These are phyloP conservation scores for Lysandra bellargus DNA, from an alignment of 2,888 invertebrate genomes.

Conservation along the genomic window DNA sequence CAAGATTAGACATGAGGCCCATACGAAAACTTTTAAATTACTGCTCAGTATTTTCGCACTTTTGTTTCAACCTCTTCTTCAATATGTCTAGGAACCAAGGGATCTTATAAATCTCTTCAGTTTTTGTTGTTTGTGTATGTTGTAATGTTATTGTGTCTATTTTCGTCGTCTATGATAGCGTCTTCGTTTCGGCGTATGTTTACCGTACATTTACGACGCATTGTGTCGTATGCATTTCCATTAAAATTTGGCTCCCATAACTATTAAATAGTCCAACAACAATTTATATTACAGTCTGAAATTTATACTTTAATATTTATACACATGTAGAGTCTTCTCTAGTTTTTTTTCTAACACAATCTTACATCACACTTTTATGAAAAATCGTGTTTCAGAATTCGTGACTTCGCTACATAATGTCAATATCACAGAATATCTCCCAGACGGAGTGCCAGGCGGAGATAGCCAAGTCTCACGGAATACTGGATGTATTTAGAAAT, in stretches of 20 bases:
- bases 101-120: not conserved
- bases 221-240: slow-evolving; percentile 1
- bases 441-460: slow-evolving; percentile 10
- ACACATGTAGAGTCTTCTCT: not conserved
- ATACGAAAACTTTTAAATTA: not conserved
- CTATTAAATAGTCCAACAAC: not conserved
- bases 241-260: not conserved
- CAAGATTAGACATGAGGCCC: not conserved
- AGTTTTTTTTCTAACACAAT: not conserved
- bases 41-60: not conserved
- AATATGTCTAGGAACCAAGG: not conserved
- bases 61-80: not conserved
- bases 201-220: not conserved
- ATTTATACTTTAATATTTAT: not conserved
- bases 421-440: not conserved
- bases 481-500: slow-evolving; percentile 29
- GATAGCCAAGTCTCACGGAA: slow-evolving; percentile 27
- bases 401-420: not conserved
- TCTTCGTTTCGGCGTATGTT: not conserved
- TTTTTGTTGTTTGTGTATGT: not conserved
- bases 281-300: not conserved
- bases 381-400: not conserved
- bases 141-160: not conserved
- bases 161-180: not conserved
- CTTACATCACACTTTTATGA: not conserved